Percentiles rank a stretch among this genome's conserved stretches.
These are phyloP conservation scores for Drosophila biarmipes DNA, from an alignment of 1,140 invertebrate genomes.

Conservation along the genomic window DNA sequence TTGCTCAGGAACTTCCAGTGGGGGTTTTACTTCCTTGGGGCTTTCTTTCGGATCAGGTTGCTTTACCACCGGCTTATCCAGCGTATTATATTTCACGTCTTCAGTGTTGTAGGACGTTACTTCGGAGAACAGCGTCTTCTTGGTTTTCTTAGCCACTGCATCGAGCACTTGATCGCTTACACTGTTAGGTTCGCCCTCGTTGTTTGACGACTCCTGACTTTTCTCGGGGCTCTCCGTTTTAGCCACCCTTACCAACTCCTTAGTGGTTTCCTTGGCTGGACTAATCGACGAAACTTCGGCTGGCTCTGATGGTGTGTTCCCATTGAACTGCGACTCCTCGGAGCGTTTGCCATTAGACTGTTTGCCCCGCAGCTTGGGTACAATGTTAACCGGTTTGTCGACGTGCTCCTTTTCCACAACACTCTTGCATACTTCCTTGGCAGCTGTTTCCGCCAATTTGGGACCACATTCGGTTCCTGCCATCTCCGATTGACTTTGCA, in stretches of 20 bases:
- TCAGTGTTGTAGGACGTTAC: constrained; percentile 34
- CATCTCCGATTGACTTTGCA: constrained; percentile 5
- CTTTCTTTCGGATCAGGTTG: constrained; percentile 8
- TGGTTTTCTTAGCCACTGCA: constrained; percentile 79
- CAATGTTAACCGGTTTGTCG: constrained; percentile 74
- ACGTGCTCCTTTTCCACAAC: constrained; percentile 33
- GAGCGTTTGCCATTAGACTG: constrained; percentile 71
- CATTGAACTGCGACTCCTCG: constrained; percentile 47
- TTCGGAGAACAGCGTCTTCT: constrained; percentile 72
- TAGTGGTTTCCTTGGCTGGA: constrained; percentile 9
- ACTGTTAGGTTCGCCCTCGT: constrained; percentile 37
- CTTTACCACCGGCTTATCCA: constrained; percentile 7
- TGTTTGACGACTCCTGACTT: neutral
- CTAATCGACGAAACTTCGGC: neutral
- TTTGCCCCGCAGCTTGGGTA: constrained; percentile 84
- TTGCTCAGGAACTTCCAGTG: constrained; percentile 5
- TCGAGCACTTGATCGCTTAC: constrained; percentile 70
- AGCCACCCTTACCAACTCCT: constrained; percentile 8
- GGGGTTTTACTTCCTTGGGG: constrained; percentile 6
- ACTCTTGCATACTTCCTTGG: constrained; percentile 23
- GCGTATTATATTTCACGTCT: constrained; percentile 14
- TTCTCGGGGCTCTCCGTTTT: constrained; percentile 9
- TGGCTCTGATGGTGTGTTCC: constrained; percentile 13
- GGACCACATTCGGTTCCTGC: constrained; percentile 8
- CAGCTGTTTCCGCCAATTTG: constrained; percentile 2